A percentile compares a stretch with the other conserved stretches of the same genome.
phyloP scores from a whole-genome alignment of 1,140 invertebrate species.

The Lerema accius region DNA sequence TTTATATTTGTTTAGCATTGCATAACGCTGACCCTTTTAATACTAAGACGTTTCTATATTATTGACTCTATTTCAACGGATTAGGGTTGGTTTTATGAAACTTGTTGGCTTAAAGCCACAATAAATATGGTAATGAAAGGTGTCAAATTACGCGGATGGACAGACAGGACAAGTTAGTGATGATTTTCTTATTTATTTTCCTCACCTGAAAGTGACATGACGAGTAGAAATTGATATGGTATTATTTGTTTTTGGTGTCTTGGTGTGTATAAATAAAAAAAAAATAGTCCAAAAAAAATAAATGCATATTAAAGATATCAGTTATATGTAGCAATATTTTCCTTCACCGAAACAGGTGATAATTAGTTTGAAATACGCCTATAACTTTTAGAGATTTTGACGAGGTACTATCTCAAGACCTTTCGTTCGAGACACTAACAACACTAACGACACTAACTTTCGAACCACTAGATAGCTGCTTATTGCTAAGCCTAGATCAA shows the following conservation, averaged over 20 bases:
- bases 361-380: too few species aligned
- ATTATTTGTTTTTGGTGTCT: conserved; percentile 44
- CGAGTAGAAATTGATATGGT: conserved; percentile 44
- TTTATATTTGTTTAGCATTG: conserved; percentile 51
- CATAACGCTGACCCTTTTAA: background rate
- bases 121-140: conserved; percentile 75
- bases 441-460: too few species aligned
- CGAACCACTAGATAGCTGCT: too few species aligned
- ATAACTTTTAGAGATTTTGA: too few species aligned
- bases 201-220: conserved; percentile 49
- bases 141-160: conserved; percentile 59
- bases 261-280: too few species aligned
- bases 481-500: too few species aligned
- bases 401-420: too few species aligned
- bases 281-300: too few species aligned
- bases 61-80: conserved; percentile 17
- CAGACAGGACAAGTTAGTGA: conserved; percentile 60
- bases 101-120: conserved; percentile 46
- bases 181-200: conserved; percentile 74
- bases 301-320: too few species aligned
- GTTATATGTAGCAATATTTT: too few species aligned
- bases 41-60: conserved; percentile 10
- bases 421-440: too few species aligned
- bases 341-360: too few species aligned
- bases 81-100: conserved; percentile 12